Evolutionary conservation across 2,113 vertebrate genomes (phyloP).

Genomic region (Menidia beryllina): DNA sequence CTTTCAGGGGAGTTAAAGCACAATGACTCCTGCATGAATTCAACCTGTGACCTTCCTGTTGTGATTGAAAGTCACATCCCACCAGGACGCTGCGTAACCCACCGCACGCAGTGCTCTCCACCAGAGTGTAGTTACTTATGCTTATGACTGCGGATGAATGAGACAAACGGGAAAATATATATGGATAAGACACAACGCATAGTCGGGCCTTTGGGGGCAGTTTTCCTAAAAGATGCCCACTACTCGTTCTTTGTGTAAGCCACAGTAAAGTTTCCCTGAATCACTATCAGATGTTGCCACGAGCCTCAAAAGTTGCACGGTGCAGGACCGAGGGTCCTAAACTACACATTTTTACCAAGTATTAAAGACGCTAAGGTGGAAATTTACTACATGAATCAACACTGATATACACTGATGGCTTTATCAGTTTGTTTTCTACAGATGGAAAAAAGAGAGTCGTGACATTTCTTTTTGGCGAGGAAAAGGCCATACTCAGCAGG

Average conservation of each 20-base stretch:
- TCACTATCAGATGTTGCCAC: constrained; percentile 23
- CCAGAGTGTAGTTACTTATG: constrained; percentile 27
- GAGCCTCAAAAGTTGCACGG: constrained; percentile 37
- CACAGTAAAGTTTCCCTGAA: constrained; percentile 18
- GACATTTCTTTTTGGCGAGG: constrained; percentile 80
- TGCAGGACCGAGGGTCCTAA: constrained; percentile 38
- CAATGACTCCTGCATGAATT: constrained; percentile 67
- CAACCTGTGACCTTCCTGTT: constrained; percentile 72
- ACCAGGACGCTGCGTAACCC: constrained; percentile 43
- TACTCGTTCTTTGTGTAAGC: constrained; percentile 39
- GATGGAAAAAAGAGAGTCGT: constrained; percentile 76
- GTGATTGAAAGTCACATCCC: constrained; percentile 69
- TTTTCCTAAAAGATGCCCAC: constrained; percentile 34
- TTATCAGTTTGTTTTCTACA: constrained; percentile 72
- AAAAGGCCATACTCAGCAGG: constrained; percentile 83
- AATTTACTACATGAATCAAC: constrained; percentile 63
- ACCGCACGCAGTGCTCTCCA: constrained; percentile 22
- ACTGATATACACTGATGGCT: constrained; percentile 66
- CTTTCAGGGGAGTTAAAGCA: constrained; percentile 61
- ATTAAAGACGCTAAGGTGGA: constrained; percentile 61
- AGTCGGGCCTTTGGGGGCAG: constrained; percentile 21
- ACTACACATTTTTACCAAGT: constrained; percentile 43
- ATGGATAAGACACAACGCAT: constrained; percentile 22
- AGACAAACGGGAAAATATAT: constrained; percentile 36
- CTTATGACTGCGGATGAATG: constrained; percentile 25